phyloP scores from a whole-genome alignment of 2,888 invertebrate genomes.

The Allophyes oxyacanthae region DNA sequence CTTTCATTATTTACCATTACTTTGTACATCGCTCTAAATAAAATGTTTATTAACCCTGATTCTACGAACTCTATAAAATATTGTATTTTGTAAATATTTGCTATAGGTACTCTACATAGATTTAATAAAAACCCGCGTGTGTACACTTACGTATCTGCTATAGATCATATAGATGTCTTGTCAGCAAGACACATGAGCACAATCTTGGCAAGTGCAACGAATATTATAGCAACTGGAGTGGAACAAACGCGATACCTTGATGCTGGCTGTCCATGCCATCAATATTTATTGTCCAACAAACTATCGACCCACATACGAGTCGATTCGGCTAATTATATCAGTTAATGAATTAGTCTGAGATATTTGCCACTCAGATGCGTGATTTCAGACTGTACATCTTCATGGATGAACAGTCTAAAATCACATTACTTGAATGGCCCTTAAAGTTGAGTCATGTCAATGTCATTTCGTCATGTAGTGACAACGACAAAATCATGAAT shows the following conservation, averaged over 20 bases:
- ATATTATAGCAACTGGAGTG: conserved; percentile 69
- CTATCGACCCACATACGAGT: conserved; percentile 45
- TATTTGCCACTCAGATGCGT: conserved; percentile 46
- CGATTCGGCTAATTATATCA: conserved; percentile 44
- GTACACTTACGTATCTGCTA: conserved; percentile 1
- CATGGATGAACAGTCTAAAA: background rate
- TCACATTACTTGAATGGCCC: too few relatives aligned
- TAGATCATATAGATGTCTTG: conserved; percentile 9
- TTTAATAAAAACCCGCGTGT: background rate
- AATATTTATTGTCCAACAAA: conserved; percentile 60
- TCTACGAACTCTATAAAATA: too few relatives aligned
- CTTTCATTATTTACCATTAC: too few relatives aligned
- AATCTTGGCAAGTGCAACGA: conserved; percentile 65
- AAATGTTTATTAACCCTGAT: too few relatives aligned
- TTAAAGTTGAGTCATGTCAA: too few relatives aligned
- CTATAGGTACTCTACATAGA: background rate
- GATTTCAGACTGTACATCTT: conserved; percentile 24
- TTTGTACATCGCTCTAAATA: too few relatives aligned
- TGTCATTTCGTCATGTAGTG: too few relatives aligned
- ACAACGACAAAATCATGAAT: too few relatives aligned
- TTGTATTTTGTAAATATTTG: too few relatives aligned
- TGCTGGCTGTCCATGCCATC: conserved; percentile 57
- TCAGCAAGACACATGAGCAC: conserved; percentile 20
- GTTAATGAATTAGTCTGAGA: conserved; percentile 44
- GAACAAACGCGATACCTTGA: conserved; percentile 63